Conservation (phyloP, 2,113 vertebrate genomes). For the Pelvicachromis taeniatus region DNA sequence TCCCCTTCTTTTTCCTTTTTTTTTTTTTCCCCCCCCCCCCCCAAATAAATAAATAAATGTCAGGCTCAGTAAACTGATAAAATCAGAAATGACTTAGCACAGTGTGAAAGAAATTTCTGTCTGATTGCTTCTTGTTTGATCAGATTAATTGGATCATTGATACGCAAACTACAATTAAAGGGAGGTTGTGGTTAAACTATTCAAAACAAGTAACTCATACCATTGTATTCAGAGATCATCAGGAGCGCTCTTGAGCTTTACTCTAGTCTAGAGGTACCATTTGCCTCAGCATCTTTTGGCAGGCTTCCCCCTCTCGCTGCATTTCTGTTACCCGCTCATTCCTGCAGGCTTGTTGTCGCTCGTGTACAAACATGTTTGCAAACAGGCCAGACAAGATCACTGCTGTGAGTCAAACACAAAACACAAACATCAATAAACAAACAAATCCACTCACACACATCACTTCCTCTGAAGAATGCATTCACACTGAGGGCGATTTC, state of each 20-base stretch:
- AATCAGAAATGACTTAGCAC: not conserved
- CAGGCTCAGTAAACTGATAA: not conserved
- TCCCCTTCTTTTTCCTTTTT: not conserved
- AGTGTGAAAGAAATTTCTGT: not conserved
- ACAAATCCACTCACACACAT: conserved; percentile 57
- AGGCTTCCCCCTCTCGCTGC: not conserved
- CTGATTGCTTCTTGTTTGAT: not conserved
- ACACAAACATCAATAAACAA: conserved; percentile 73
- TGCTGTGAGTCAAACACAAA: conserved; percentile 67
- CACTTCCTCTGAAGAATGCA: not conserved
- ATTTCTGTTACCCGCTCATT: not conserved
- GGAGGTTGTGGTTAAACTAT: not conserved
- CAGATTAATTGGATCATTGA: not conserved
- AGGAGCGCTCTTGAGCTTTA: not conserved
- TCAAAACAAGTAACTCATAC: not conserved
- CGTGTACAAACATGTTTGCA: conserved; percentile 60
- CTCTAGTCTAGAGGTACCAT: not conserved
- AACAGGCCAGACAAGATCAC: conserved; percentile 60
- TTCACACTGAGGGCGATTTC: conserved; percentile 15
- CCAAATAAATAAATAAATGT: not conserved
- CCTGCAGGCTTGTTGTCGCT: conserved; percentile 15
- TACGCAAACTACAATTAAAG: not conserved
- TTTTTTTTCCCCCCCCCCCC: no score
- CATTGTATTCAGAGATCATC: not conserved
- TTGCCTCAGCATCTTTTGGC: not conserved